Base-by-base conservation (phyloP, 2,113 vertebrate genomes). In the Hemiscyllium ocellatum region DNA sequence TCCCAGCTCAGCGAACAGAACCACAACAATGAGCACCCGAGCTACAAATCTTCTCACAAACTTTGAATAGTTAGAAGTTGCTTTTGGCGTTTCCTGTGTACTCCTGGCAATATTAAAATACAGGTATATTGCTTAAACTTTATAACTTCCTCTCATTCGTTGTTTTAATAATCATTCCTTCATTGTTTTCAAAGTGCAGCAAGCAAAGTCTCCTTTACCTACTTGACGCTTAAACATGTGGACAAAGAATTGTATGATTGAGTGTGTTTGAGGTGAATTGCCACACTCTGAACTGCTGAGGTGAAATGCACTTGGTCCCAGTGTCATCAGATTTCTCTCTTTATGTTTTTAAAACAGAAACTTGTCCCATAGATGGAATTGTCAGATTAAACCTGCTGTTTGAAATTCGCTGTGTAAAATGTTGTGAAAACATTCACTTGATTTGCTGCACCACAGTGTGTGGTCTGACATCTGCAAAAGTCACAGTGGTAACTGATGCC, bases 291-390 rank as follows among this genome's bases (percentile, higher is more conserved):
- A 72, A 96, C 95, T 96, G 97, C 29, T 76, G 7, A 61, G 97
- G 96, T 97, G 97, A 96, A 96, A 96, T 96, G 96, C 96, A 96
- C 96, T 96, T 96, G 96, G 96, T 96, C 96, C 97, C 96, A 96
- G 96, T 95, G 95, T 97, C 96, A 96, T 96, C 96, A 96, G 61
- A 95, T 96, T 96, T 96, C 96, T 97, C 96, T 97, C 97, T 97
- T 97, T 96, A 96, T 95, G 96, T 96, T 97, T 97, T 96, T 61
- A 96, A 97, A 96, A 96, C 96, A 96, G 97, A 96, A 96, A 96
- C 96, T 95, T 95, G 96, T 85, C 96, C 72, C 95, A 97, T 96
- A 96, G 96, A 96, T 96, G 96, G 96, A 96, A 97, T 96, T 0
- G 1, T 87, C 95, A 97, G 96, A 97, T 96, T 96, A 96, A 95